phyloP scores from a whole-genome alignment of 1,140 invertebrate genomes.

The Drosophila pandora region DNA sequence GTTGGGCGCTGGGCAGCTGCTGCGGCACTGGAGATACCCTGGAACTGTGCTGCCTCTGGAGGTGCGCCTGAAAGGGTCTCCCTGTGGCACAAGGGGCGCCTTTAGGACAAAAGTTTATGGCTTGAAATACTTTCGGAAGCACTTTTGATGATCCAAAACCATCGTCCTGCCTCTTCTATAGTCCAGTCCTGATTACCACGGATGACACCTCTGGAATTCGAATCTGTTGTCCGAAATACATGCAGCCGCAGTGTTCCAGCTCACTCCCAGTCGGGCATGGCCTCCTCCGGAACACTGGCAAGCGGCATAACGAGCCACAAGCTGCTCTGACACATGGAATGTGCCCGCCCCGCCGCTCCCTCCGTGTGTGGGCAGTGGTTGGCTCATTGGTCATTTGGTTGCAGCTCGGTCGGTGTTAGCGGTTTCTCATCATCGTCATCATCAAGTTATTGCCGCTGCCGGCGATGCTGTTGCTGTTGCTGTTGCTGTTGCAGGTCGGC shows the following conservation, averaged over 20 bases:
- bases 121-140: no score
- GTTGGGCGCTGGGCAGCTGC: neutral
- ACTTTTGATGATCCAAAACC: no score
- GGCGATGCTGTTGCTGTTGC: constrained; percentile 15
- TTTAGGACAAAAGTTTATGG: no score
- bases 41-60: no score
- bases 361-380: constrained; percentile 57
- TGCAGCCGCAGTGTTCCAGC: no score
- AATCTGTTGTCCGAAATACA: no score
- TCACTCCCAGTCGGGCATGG: constrained; percentile 2
- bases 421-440: constrained; percentile 65
- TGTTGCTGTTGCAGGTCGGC: constrained; percentile 32
- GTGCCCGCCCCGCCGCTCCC: neutral
- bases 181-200: no score
- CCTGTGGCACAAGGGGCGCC: no score
- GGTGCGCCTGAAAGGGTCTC: no score
- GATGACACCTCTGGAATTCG: no score
- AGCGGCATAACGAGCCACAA: constrained; percentile 29
- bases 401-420: constrained; percentile 73
- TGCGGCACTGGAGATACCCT: constrained; percentile 2
- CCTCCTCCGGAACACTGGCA: neutral
- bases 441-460: constrained; percentile 31
- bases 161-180: no score
- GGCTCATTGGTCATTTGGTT: constrained; percentile 77
- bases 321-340: constrained; percentile 49